phyloP scores from a whole-genome alignment of 1,140 invertebrate species.

The Brachionus paranguensis region DNA sequence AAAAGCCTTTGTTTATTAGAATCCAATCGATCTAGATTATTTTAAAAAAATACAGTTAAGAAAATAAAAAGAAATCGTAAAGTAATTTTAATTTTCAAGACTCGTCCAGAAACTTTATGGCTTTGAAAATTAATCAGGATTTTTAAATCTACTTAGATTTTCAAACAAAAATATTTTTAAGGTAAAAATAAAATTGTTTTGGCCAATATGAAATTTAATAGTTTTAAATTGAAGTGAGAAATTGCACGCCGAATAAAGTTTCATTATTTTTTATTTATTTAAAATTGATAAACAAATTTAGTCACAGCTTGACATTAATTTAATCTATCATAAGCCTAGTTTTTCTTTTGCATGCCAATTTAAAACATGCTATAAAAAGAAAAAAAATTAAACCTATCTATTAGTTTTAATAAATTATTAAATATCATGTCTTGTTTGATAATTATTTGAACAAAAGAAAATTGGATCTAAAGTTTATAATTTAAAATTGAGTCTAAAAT shows the following conservation, averaged over 20 bases:
- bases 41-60: no score
- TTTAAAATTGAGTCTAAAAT: no score
- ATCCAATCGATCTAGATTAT: no score
- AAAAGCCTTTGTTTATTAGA: no score
- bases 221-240: background rate
- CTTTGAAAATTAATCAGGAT: no score
- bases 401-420: background rate
- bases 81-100: no score
- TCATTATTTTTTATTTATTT: background rate
- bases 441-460: background rate
- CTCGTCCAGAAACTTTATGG: no score
- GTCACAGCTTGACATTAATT: background rate
- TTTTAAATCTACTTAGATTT: no score
- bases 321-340: background rate
- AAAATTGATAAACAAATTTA: background rate
- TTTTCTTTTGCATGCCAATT: background rate
- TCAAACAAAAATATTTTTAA: background rate
- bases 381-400: background rate
- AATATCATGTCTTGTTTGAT: background rate
- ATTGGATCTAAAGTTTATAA: no score
- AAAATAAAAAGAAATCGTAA: no score
- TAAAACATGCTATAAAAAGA: background rate
- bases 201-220: background rate
- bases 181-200: background rate
- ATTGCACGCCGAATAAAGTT: background rate